phyloP scores from a whole-genome alignment of 2,888 invertebrate genomes.

The Ennomos quercinarius region DNA sequence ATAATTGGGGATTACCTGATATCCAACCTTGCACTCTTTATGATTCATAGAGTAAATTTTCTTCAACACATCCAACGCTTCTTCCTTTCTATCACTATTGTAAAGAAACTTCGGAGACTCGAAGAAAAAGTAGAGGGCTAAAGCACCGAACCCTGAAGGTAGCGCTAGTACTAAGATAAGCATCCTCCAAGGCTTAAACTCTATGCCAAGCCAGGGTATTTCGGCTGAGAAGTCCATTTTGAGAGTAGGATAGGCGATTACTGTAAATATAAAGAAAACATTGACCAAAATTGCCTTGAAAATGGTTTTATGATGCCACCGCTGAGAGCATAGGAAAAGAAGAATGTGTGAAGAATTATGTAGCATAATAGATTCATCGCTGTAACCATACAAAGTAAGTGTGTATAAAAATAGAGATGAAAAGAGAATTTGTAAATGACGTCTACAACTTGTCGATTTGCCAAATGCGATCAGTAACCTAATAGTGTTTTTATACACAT shows the following conservation, averaged over 20 bases:
- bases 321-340: too few species aligned
- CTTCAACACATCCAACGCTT: slow-evolving; percentile 83
- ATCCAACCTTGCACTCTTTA: slow-evolving; percentile 55
- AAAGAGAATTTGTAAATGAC: slow-evolving; percentile 25
- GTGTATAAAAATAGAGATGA: slow-evolving; percentile 37
- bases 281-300: too few species aligned
- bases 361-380: too few species aligned
- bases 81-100: slow-evolving; percentile 85
- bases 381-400: not conserved
- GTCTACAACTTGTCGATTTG: slow-evolving; percentile 27
- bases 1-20: slow-evolving; percentile 51
- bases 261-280: slow-evolving; percentile 61
- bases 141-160: slow-evolving; percentile 81
- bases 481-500: slow-evolving; percentile 17
- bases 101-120: slow-evolving; percentile 93
- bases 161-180: slow-evolving; percentile 83
- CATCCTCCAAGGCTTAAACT: slow-evolving; percentile 90
- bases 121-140: slow-evolving; percentile 86
- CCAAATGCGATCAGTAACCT: slow-evolving; percentile 38
- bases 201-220: slow-evolving; percentile 76
- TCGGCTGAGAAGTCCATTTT: slow-evolving; percentile 78
- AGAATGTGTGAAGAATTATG: too few species aligned
- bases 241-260: slow-evolving; percentile 88
- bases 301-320: too few species aligned
- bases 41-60: slow-evolving; percentile 69